Evolutionary conservation across 2,888 invertebrate species (phyloP), one percentile per base, ranked within the genome.

Genomic region (Odontocerum albicorne): DNA sequence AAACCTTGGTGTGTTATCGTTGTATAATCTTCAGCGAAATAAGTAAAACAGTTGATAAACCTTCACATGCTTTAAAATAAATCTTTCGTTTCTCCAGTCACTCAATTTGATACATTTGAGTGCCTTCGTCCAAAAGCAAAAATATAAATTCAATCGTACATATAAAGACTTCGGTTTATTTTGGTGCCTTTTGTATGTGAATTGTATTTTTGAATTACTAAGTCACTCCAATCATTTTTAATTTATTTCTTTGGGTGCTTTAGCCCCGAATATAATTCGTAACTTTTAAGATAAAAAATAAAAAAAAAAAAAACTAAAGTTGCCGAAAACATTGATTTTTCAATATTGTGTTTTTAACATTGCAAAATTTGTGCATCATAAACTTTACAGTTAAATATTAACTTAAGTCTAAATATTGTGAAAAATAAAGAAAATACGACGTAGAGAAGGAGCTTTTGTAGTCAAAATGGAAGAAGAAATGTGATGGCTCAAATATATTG

Each of bases 391-490:
- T n/a, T n/a, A n/a, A n/a, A n/a, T n/a, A n/a, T n/a, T n/a, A n/a
- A n/a, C n/a, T n/a, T n/a, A n/a, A n/a, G n/a, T n/a, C n/a, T n/a
- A n/a, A n/a, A n/a, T n/a, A n/a, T n/a, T n/a, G n/a, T n/a, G n/a
- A n/a, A n/a, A n/a, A n/a, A n/a, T n/a, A n/a, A n/a, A n/a, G n/a
- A n/a, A n/a, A n/a, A n/a, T n/a, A n/a, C n/a, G n/a, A n/a, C n/a
- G n/a, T n/a, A n/a, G n/a, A n/a, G n/a, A n/a, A n/a, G n/a, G n/a
- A n/a, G n/a, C n/a, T n/a, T n/a, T 10, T 4, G 6, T 27, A 27
- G 27, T 7, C 40, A 40, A 21, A 7, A 40, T 40, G 40, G 40
- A 40, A 40, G 40, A 40, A 16, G 21, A 40, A 20, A 21, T 40
- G 16, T 40, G 40, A 20, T 10, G 21, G 21, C 21, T 40, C 40